phyloP scores from a whole-genome alignment of 2,113 vertebrate species.

The Passer montanus region DNA sequence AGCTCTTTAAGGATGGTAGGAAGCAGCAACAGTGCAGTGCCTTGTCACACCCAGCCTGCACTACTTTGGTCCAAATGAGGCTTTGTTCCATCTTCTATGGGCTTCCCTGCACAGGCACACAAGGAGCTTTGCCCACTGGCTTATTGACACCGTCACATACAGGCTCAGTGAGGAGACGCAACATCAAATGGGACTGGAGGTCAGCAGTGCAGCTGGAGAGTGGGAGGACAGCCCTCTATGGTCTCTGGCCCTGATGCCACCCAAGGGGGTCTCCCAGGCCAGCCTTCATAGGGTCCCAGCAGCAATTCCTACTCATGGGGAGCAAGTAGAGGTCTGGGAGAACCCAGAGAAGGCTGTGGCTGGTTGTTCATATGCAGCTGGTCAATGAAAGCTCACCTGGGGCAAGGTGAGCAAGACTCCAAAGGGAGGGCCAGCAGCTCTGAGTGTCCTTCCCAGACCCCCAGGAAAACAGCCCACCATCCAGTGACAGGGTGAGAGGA shows the following conservation, averaged over 20 bases:
- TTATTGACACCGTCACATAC: neutral
- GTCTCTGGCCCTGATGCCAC: neutral
- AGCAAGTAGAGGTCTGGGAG: neutral
- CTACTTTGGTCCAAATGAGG: neutral
- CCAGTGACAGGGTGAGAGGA: neutral
- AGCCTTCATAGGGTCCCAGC: neutral
- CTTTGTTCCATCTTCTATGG: neutral
- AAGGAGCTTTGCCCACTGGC: neutral
- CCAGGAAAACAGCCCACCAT: neutral
- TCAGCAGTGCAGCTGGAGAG: no score
- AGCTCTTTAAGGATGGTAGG: neutral
- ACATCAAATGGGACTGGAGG: no score
- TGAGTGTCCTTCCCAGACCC: neutral
- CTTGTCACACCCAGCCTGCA: neutral
- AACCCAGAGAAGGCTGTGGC: neutral
- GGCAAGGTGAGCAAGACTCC: rapidly evolving
- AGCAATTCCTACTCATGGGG: no score
- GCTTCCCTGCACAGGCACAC: neutral
- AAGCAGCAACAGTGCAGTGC: neutral
- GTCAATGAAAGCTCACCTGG: neutral
- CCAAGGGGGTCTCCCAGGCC: neutral
- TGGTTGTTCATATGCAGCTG: rapidly evolving
- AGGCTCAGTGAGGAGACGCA: no score
- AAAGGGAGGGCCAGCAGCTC: neutral
- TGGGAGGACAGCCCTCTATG: rapidly evolving